Percentiles rank a stretch among this genome's conserved stretches.
Conservation (phyloP, 2,113 vertebrate genomes). For the Leptobrachium leishanense region DNA sequence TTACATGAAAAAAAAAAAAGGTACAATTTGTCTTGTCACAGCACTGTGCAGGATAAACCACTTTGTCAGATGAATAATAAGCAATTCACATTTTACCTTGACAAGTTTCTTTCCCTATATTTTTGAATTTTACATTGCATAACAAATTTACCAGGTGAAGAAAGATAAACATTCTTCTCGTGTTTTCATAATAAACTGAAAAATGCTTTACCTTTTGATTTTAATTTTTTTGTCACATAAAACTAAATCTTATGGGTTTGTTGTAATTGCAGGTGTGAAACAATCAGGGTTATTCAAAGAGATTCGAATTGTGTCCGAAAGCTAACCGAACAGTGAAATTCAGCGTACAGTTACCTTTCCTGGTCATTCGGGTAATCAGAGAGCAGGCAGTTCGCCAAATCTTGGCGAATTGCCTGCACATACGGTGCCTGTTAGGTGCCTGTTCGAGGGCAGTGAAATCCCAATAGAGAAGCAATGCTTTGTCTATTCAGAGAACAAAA, state of each 20-base stretch:
- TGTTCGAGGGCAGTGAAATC: too few species aligned
- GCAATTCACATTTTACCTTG: not conserved
- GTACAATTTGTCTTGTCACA: not conserved
- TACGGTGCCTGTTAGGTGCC: too few species aligned
- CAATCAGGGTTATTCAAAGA: not conserved
- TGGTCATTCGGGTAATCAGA: too few species aligned
- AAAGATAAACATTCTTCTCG: not conserved
- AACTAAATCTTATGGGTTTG: not conserved
- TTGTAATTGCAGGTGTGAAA: constrained; percentile 5
- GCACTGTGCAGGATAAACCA: not conserved
- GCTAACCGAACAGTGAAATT: too few species aligned
- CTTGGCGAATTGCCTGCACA: too few species aligned
- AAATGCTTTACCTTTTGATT: constrained; percentile 32
- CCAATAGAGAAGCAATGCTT: too few species aligned
- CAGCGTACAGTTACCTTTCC: too few species aligned
- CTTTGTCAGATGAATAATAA: not conserved
- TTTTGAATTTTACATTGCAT: not conserved
- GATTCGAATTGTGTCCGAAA: too few species aligned
- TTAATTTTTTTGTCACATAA: not conserved
- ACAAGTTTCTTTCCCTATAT: not conserved
- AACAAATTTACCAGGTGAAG: not conserved
- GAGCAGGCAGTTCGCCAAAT: too few species aligned
- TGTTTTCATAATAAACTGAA: constrained; percentile 22
- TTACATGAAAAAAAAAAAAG: too few species aligned
- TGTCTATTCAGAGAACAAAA: too few species aligned